Base-by-base conservation (phyloP, 2,797 vertebrate species). In the Aulostomus chinensis region DNA sequence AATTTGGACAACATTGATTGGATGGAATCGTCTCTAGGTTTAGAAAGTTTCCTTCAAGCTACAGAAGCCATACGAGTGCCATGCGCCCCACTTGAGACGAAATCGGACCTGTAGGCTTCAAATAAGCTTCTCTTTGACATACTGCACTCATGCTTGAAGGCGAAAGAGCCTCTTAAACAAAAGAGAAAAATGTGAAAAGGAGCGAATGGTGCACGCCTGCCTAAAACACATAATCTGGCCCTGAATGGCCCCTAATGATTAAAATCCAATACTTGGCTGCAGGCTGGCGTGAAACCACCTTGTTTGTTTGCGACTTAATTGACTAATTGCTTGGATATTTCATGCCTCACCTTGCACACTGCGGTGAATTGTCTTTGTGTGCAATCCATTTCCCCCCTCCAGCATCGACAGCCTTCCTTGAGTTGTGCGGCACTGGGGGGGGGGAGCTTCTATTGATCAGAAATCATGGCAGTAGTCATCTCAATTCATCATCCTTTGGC, bases 261-360 rank as follows among this genome's bases (percentile, higher is more conserved):
- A 67, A 63, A 78, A 66, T 73, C 62, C 48, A 70, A 58, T 57
- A 53, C 52, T 26, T 51, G 48, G 49, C 70, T 9, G 35, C 39
- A 31, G 65, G 67, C 67, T 40, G 53, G 40, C 2, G 12, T 58
- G 43, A 68, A 80, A 76, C 60, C 65, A 62, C 56, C 69, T 57
- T 75, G 57, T 81, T 76, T 78, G 49, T 57, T 43, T 47, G 65
- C 22, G 13, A 65, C 54, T 78, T 63, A 80, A 79, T 76, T 69
- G 66, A 80, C 50, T 81, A 75, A 86, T 81, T 81, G 61, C 54
- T 60, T 7, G 62, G 54, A 61, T 78, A 26, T 78, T 79, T 78
- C 8, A 55, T 80, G n/a, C n/a, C 80, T 64, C 26, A 36, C 57
- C 58, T 48, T 1, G 2, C 48, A 31, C 22, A n/a, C 26, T 38